Evolutionary conservation across 2,113 vertebrate genomes (phyloP), one percentile per base, ranked within the genome.

Genomic region (Chrysochloris asiatica): DNA sequence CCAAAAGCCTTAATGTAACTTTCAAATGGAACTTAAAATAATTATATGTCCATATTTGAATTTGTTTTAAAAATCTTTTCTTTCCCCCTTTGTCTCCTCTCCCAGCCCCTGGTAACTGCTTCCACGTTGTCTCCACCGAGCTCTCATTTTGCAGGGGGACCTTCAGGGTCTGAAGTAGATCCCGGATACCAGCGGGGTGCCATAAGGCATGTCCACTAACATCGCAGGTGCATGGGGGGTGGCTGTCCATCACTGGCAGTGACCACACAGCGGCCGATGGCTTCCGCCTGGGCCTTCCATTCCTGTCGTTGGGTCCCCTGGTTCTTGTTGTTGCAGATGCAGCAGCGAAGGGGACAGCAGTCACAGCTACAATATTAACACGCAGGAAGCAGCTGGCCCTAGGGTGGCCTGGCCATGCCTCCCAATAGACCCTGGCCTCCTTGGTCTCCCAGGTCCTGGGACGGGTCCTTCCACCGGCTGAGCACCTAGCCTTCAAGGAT

Each of bases 311-410:
- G 30, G 59, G n/a, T 69, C 65, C 65, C n/a, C 6, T 8, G 63
- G 63, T n/a, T 33, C 63, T 67, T 33, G 28, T n/a, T 67, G 63
- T 17, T 4, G 6, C 22, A 67, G 63, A n/a, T 67, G n/a, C n/a
- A 19, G n/a, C n/a, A n/a, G n/a, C n/a, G n/a, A n/a, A n/a, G 65
- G 30, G 16, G 65, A n/a, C 33, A 38, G 65, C 12, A 33, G 59
- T 5, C 12, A n/a, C n/a, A 0, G 5, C 36, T 2, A 9, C n/a
- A 21, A 9, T 36, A n/a, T 17, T 8, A 6, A 38, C 8, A 8
- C 3, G 65, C n/a, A 2, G 65, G 17, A 22, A 69, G 65, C n/a
- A 19, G n/a, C n/a, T 2, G 65, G 63, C 4, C n/a, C 9, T 11
- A 6, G 59, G 59, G 56, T 8, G 3, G 26, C 28, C 26, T 30